Base-by-base conservation (phyloP, 2,888 invertebrate genomes). In the Leptogaster cylindrica region DNA sequence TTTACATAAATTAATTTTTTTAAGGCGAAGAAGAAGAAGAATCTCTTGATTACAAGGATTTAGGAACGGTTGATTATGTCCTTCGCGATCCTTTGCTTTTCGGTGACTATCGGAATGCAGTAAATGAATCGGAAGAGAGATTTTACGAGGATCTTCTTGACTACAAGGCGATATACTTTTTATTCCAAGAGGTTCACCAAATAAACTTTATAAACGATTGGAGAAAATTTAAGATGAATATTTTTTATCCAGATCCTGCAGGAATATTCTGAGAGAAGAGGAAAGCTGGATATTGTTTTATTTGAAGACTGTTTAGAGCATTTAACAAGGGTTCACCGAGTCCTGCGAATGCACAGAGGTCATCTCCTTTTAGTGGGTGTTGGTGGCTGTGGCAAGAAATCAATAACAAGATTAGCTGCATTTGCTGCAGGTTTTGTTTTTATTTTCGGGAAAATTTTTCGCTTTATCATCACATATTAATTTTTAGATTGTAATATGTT, bases 291-390 rank as follows among this genome's bases (percentile, higher is more conserved):
- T 20, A 84, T 96, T 71, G 94, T 96, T 0, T 83, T 96, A 20
- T 96, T 96, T 77, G 92, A 96, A 76, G 95, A 95, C 77, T 95
- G 94, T 41, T 81, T 96, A 58, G 95, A 96, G 76, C 95, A 97
- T 79, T 78, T 96, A 75, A 95, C 93, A 0, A 85, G 95, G 48
- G 86, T 94, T 8, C 95, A 95, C 74, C 88, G 96, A 18, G 89
- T 90, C 0, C 82, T 96, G 69, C 85, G 95, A 71, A 89, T 94
- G 87, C 76, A 77, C 71, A 77, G 89, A 71, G 95, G 95, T 0
- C 93, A 96, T 77, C 87, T 90, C 3, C 83, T 96, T 80, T 82
- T 95, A 39, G 89, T 95, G 10, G 96, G 96, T 7, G 91, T 93
- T 1, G 94, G 93, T 2, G 95, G 96, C 16, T 89, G 92, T 73